Conservation (phyloP, 2,113 vertebrate species). For the Arvicanthis niloticus region DNA sequence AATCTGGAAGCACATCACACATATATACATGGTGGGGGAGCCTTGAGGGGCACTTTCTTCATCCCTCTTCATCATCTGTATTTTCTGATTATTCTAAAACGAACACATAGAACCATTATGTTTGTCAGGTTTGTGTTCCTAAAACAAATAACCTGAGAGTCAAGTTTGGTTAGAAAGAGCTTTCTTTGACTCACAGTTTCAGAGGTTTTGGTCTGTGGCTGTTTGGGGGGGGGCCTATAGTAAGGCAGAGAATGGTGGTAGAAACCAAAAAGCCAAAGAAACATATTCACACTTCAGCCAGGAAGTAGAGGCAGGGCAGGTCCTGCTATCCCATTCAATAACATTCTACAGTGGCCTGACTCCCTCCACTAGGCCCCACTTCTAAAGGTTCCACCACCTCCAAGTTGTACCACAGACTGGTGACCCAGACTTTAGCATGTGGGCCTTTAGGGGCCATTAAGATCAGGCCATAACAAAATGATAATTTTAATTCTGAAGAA, state of each 20-base stretch:
- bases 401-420: background rate
- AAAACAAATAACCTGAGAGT: too few relatives aligned
- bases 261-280: background rate
- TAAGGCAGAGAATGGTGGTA: background rate
- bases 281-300: background rate
- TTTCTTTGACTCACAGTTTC: background rate
- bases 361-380: background rate
- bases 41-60: background rate
- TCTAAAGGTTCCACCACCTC: background rate
- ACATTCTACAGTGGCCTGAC: background rate
- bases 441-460: background rate
- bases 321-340: background rate
- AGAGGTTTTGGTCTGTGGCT: background rate
- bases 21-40: background rate
- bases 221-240: background rate
- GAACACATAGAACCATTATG: background rate
- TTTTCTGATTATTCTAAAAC: slow-evolving; percentile 53
- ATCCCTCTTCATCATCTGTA: background rate
- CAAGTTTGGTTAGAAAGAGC: background rate
- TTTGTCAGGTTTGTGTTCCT: background rate
- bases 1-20: background rate
- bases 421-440: too few relatives aligned
- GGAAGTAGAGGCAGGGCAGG: too few relatives aligned
- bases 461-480: background rate
- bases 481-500: slow-evolving; percentile 22